phyloP scores from a whole-genome alignment of 2,888 invertebrate genomes.

The Parnassius orleans region DNA sequence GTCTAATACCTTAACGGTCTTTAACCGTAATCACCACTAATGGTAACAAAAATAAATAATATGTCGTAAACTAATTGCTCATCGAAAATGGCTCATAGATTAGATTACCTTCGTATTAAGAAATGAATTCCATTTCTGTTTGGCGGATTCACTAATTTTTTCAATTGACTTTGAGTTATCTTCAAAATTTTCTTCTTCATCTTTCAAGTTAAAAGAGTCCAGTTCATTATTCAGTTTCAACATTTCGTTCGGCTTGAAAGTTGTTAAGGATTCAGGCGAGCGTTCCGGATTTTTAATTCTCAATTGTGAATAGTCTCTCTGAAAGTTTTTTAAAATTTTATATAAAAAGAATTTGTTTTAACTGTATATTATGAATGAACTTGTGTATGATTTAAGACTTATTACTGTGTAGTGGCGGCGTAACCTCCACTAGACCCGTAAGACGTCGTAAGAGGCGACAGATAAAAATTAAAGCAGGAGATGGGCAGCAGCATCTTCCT shows the following conservation, averaged over 20 bases:
- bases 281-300: background rate
- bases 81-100: too few species aligned
- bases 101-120: slow-evolving; percentile 7
- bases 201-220: background rate
- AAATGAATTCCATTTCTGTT: slow-evolving; percentile 14
- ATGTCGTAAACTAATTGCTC: too few species aligned
- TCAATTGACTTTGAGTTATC: background rate
- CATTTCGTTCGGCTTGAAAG: background rate
- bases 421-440: too few species aligned
- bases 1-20: too few species aligned
- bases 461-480: too few species aligned
- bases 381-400: too few species aligned
- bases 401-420: too few species aligned
- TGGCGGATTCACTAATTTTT: background rate
- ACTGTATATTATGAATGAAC: background rate
- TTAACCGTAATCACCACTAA: too few species aligned
- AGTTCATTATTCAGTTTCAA: background rate
- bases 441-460: too few species aligned
- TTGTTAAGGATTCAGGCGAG: background rate
- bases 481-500: too few species aligned
- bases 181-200: background rate
- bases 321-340: background rate
- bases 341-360: background rate
- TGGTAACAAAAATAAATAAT: too few species aligned
- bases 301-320: slow-evolving; percentile 12